Percentiles rank a stretch among this genome's conserved stretches.
phyloP scores from a whole-genome alignment of 1,140 invertebrate species.

The Pseudomyrmex cubaensis region DNA sequence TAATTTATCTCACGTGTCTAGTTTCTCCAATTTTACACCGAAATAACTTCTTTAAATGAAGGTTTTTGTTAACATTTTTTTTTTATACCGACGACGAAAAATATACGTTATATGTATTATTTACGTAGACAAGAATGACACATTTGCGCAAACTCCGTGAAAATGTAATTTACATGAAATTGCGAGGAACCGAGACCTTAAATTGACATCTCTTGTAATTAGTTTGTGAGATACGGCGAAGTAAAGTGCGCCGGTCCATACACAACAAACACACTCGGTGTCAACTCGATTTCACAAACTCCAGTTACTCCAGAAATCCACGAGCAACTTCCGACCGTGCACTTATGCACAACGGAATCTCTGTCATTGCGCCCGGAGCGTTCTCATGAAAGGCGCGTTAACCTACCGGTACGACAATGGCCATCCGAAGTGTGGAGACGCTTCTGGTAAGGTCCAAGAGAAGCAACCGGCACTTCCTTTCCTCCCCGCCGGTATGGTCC shows the following conservation, averaged over 20 bases:
- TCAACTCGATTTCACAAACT: conserved; percentile 51
- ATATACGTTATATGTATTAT: no score
- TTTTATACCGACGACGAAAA: not conserved
- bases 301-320: conserved; percentile 43
- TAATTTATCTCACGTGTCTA: not conserved
- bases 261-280: conserved; percentile 23
- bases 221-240: conserved; percentile 9
- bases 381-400: conserved; percentile 62
- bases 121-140: not conserved
- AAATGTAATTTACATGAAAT: no score
- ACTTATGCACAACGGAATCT: conserved; percentile 54
- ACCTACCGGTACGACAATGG: conserved; percentile 53
- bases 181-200: conserved; percentile 4
- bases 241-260: not conserved
- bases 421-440: conserved; percentile 37
- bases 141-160: conserved; percentile 1
- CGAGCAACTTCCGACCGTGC: conserved; percentile 50
- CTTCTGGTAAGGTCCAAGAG: conserved; percentile 48
- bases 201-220: conserved; percentile 43
- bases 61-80: not conserved
- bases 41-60: not conserved
- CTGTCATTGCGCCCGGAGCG: conserved; percentile 26
- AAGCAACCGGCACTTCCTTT: conserved; percentile 36
- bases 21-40: not conserved
- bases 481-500: conserved; percentile 35